Conservation (phyloP, 2,888 invertebrate species). For the Tillus elongatus region DNA sequence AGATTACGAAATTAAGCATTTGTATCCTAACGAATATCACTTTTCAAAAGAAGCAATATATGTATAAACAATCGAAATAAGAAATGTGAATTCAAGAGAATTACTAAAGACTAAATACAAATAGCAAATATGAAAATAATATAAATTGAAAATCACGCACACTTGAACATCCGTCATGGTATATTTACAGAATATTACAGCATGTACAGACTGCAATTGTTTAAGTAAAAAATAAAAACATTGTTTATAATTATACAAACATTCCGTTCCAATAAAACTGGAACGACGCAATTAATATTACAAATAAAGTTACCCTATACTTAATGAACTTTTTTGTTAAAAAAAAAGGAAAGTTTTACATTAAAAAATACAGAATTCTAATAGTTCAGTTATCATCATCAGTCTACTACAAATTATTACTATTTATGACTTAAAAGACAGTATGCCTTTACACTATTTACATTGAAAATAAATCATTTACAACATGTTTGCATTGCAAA, state of each 20-base stretch:
- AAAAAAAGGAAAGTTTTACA: conserved; percentile 37
- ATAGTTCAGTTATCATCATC: conserved; percentile 33
- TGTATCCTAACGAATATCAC: conserved; percentile 19
- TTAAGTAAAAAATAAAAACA: conserved; percentile 35
- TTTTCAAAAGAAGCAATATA: conserved; percentile 18
- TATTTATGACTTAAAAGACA: conserved; percentile 39
- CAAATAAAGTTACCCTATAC: conserved; percentile 19
- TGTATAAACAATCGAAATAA: no score
- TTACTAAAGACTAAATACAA: conserved; percentile 22
- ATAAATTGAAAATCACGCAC: no score
- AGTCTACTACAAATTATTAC: conserved; percentile 40
- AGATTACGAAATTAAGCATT: conserved; percentile 13
- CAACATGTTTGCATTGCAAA: conserved; percentile 34
- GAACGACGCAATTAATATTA: conserved; percentile 31
- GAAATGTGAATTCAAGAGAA: conserved; percentile 17
- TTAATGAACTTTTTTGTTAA: conserved; percentile 19
- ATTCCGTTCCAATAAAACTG: conserved; percentile 44
- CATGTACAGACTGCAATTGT: conserved; percentile 41
- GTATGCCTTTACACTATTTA: conserved; percentile 44
- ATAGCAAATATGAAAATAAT: conserved; percentile 20
- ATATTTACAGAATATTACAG: conserved; percentile 37
- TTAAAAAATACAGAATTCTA: conserved; percentile 40
- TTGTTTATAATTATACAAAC: conserved; percentile 34
- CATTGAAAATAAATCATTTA: conserved; percentile 39
- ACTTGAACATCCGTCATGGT: no score